A percentile compares a stretch with the other conserved stretches of the same genome.
These are phyloP conservation scores for Idaea dimidiata DNA, from an alignment of 2,888 invertebrate species.

Conservation along the genomic window DNA sequence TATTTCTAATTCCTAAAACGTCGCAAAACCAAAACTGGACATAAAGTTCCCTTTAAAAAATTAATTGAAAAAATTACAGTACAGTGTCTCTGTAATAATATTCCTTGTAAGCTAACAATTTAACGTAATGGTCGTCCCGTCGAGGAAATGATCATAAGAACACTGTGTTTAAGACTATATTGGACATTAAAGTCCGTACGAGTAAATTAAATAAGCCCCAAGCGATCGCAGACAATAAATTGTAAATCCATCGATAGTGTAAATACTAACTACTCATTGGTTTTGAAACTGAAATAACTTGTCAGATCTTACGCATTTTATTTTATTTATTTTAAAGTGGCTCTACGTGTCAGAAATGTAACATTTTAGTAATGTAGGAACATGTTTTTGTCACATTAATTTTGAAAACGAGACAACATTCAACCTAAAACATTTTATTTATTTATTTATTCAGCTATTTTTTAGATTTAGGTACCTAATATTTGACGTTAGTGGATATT, in stretches of 20 bases:
- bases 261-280: too few species aligned
- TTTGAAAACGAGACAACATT: too few species aligned
- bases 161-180: conserved; percentile 1
- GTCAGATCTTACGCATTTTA: too few species aligned
- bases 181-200: background rate
- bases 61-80: conserved; percentile 52
- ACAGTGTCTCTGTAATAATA: conserved; percentile 51
- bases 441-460: too few species aligned
- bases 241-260: background rate
- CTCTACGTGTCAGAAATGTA: too few species aligned
- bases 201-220: background rate
- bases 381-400: too few species aligned
- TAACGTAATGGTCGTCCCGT: conserved; percentile 25
- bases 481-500: too few species aligned
- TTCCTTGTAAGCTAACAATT: conserved; percentile 24
- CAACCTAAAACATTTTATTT: too few species aligned
- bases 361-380: too few species aligned
- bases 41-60: conserved; percentile 28
- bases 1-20: background rate
- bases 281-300: background rate
- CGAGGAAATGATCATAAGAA: conserved; percentile 21
- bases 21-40: background rate
- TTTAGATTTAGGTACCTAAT: too few species aligned
- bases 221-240: background rate
- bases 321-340: too few species aligned